phyloP scores from a whole-genome alignment of 2,797 vertebrate genomes.

The Jordanella pulchra region DNA sequence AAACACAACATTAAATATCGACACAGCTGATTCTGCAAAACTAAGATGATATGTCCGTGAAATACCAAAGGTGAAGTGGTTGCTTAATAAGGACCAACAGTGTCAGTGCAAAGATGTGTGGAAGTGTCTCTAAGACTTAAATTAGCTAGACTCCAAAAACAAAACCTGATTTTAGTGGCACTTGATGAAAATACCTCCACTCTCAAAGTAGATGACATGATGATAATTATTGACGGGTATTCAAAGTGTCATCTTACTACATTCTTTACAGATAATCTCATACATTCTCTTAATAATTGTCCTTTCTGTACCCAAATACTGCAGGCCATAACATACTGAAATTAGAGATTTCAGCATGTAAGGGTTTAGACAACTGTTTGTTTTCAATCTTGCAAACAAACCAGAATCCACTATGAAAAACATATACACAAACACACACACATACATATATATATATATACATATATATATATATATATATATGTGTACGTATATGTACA shows the following conservation, averaged over 20 bases:
- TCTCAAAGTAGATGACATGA: conserved; percentile 7
- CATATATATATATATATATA: too few species aligned
- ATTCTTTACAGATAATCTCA: conserved; percentile 4
- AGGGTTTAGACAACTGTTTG: conserved; percentile 22
- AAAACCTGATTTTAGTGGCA: background rate
- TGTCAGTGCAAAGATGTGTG: background rate
- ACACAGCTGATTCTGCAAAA: conserved; percentile 2
- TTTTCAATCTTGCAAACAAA: conserved; percentile 20
- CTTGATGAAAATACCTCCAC: background rate
- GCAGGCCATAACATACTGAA: too few species aligned
- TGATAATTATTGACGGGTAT: background rate
- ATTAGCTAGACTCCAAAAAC: background rate
- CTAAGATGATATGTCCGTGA: background rate
- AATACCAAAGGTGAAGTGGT: background rate
- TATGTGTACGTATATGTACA: too few species aligned
- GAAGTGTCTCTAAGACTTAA: background rate
- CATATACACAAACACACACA: background rate
- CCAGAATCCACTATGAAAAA: conserved; percentile 4
- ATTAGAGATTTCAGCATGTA: too few species aligned
- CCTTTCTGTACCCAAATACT: too few species aligned
- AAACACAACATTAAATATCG: background rate
- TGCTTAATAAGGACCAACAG: background rate
- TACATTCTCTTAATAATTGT: conserved; percentile 2
- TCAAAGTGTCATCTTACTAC: background rate
- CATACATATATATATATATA: too few species aligned